Conservation (phyloP, 2,797 vertebrate genomes). For the Crocodylus rhombifer region DNA sequence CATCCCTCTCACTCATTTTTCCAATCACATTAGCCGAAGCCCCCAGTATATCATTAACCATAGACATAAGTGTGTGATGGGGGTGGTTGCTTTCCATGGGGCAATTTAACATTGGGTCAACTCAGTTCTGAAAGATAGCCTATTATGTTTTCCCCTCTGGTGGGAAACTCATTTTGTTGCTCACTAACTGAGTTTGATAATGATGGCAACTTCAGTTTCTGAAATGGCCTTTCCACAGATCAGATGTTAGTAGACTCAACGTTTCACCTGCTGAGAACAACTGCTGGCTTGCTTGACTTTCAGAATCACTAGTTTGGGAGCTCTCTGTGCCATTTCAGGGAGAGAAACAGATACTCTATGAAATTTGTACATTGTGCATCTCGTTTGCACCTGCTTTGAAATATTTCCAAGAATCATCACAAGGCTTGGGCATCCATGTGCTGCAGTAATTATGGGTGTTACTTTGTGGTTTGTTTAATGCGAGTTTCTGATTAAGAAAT, state of each 20-base stretch:
- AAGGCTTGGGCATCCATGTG: constrained; percentile 1
- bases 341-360: background rate
- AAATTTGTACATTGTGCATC: background rate
- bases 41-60: background rate
- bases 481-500: constrained; percentile 31
- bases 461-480: background rate
- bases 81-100: background rate
- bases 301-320: background rate
- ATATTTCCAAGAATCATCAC: background rate
- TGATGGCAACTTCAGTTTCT: background rate
- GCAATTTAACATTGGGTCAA: background rate
- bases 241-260: background rate
- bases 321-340: background rate
- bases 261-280: background rate
- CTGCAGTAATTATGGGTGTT: background rate
- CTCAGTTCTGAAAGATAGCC: background rate
- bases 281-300: background rate
- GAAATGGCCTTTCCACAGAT: background rate
- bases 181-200: background rate
- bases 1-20: background rate
- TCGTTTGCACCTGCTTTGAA: background rate
- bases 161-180: background rate
- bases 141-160: background rate
- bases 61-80: background rate
- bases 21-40: background rate